Percentiles rank a stretch among this genome's conserved stretches.
phyloP scores from a whole-genome alignment of 1,140 invertebrate genomes.

The Diorhabda sublineata region DNA sequence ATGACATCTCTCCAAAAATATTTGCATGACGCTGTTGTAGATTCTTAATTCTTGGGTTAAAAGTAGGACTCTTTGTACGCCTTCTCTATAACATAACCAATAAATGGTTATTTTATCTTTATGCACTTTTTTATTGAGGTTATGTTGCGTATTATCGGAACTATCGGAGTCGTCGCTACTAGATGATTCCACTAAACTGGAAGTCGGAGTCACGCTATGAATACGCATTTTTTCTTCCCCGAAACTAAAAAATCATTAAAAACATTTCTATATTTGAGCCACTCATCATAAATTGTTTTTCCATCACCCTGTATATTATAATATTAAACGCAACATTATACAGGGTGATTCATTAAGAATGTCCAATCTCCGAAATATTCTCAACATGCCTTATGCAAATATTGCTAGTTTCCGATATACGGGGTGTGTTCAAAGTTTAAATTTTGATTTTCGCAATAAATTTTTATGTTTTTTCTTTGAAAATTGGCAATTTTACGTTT shows the following conservation, averaged over 20 bases:
- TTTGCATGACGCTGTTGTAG: conserved; percentile 62
- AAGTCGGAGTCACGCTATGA: conserved; percentile 56
- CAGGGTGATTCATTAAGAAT: too few relatives aligned
- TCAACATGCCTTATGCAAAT: too few relatives aligned
- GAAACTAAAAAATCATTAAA: conserved; percentile 50
- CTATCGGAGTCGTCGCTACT: conserved; percentile 55
- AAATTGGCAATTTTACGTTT: too few relatives aligned
- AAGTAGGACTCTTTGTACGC: conserved; percentile 70
- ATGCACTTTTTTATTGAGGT: conserved; percentile 49
- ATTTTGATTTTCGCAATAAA: too few relatives aligned
- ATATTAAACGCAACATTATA: too few relatives aligned
- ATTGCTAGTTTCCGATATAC: too few relatives aligned
- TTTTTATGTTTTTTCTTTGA: too few relatives aligned
- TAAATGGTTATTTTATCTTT: conserved; percentile 67
- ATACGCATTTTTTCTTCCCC: conserved; percentile 67
- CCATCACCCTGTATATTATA: too few relatives aligned
- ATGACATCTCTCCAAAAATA: conserved; percentile 66
- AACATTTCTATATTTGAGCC: too few relatives aligned
- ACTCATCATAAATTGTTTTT: too few relatives aligned
- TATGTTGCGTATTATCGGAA: conserved; percentile 46
- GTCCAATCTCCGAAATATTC: too few relatives aligned
- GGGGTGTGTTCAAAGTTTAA: too few relatives aligned
- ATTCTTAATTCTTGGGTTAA: conserved; percentile 76
- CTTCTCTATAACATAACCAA: conserved; percentile 74
- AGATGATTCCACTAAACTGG: conserved; percentile 41